Evolutionary conservation across 2,797 vertebrate genomes (phyloP).

Genomic region (Xenops minutus): DNA sequence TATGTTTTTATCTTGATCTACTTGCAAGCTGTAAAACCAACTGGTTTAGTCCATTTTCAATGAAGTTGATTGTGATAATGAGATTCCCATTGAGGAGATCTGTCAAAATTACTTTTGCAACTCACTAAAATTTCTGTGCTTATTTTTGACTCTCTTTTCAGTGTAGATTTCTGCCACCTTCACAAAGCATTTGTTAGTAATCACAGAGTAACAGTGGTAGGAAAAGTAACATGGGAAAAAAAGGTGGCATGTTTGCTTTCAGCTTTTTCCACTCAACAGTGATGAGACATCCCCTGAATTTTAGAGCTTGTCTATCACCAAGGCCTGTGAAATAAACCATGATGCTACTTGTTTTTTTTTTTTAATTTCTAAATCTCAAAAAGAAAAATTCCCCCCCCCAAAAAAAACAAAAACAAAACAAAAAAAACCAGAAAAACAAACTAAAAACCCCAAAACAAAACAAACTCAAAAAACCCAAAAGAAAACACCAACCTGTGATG

Average conservation of each 20-base stretch:
- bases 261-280: neutral
- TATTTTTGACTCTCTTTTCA: neutral
- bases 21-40: neutral
- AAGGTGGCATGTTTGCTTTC: neutral
- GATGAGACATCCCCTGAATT: neutral
- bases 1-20: neutral
- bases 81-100: neutral
- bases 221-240: neutral
- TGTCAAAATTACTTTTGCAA: neutral
- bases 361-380: neutral
- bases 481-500: neutral
- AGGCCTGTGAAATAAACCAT: neutral
- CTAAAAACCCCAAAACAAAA: too few relatives aligned
- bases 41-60: neutral
- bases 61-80: neutral
- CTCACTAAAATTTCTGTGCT: neutral
- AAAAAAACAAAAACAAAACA: too few relatives aligned
- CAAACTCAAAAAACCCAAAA: too few relatives aligned
- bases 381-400: rapidly evolving
- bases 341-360: neutral
- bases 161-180: neutral
- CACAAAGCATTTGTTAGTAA: neutral
- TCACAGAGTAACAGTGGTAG: neutral
- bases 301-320: neutral
- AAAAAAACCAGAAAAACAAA: too few relatives aligned